Conservation (phyloP, 2,113 vertebrate species). For the Ginglymostoma cirratum region DNA sequence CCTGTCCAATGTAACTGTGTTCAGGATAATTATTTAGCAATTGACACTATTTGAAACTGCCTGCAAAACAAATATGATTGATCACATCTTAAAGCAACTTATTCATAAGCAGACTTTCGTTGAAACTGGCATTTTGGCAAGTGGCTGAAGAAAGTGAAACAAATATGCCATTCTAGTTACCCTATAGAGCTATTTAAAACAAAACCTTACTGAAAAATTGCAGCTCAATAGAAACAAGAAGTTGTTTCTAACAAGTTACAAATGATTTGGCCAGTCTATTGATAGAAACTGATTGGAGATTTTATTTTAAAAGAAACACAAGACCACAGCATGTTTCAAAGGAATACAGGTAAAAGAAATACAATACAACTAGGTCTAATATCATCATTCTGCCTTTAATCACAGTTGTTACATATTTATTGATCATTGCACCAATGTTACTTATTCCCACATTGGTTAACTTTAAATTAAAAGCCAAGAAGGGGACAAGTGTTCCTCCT, state of each 20-base stretch:
- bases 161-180: background rate
- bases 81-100: background rate
- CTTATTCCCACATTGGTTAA: background rate
- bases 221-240: background rate
- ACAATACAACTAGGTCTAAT: background rate
- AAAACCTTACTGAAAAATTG: background rate
- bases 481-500: background rate
- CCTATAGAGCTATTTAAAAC: background rate
- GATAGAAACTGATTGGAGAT: background rate
- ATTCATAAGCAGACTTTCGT: background rate
- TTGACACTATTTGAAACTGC: background rate
- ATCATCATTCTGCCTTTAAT: background rate
- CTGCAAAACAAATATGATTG: background rate
- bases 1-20: no score
- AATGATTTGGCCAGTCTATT: background rate
- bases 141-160: background rate
- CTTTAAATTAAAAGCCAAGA: background rate
- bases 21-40: background rate
- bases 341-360: background rate
- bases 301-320: background rate
- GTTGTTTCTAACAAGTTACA: background rate
- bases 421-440: background rate
- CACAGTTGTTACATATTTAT: background rate
- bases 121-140: background rate
- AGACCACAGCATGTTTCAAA: background rate